phyloP scores from a whole-genome alignment of 2,113 vertebrate genomes.

The Periophthalmodon schlosseri region DNA sequence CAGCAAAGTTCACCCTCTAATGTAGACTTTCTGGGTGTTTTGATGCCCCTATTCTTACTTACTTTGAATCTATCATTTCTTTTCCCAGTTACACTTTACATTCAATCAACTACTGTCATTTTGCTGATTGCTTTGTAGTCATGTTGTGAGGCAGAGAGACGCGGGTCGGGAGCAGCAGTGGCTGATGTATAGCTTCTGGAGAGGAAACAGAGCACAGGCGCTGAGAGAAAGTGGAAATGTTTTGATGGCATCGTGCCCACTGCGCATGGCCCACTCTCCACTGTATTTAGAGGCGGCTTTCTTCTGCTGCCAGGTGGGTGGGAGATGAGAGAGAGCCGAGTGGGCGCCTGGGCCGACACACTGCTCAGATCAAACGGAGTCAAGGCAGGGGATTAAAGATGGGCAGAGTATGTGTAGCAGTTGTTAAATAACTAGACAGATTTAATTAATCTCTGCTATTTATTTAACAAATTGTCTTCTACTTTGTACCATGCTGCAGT shows the following conservation, averaged over 20 bases:
- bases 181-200: slow-evolving; percentile 64
- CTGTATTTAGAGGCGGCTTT: slow-evolving; percentile 65
- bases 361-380: slow-evolving; percentile 62
- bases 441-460: slow-evolving; percentile 39
- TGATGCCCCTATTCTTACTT: slow-evolving; percentile 32
- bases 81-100: slow-evolving; percentile 27
- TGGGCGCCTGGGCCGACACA: slow-evolving; percentile 52
- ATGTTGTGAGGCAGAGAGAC: slow-evolving; percentile 53
- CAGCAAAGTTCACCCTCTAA: slow-evolving; percentile 31
- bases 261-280: slow-evolving; percentile 53
- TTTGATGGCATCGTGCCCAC: slow-evolving; percentile 58
- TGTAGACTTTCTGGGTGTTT: slow-evolving; percentile 41
- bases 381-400: slow-evolving; percentile 13
- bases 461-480: slow-evolving; percentile 25
- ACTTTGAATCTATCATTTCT: slow-evolving; percentile 31
- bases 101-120: slow-evolving; percentile 35
- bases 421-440: slow-evolving; percentile 35
- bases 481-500: not conserved
- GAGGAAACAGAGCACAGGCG: slow-evolving; percentile 64
- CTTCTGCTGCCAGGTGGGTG: slow-evolving; percentile 74
- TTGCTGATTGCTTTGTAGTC: slow-evolving; percentile 59
- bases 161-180: slow-evolving; percentile 39
- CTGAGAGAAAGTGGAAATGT: slow-evolving; percentile 67
- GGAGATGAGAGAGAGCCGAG: slow-evolving; percentile 50
- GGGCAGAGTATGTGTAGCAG: slow-evolving; percentile 27